A percentile compares a stretch with the other conserved stretches of the same genome.
These are phyloP conservation scores for Hydrolagus colliei DNA, from an alignment of 2,797 vertebrate genomes.

Conservation along the genomic window DNA sequence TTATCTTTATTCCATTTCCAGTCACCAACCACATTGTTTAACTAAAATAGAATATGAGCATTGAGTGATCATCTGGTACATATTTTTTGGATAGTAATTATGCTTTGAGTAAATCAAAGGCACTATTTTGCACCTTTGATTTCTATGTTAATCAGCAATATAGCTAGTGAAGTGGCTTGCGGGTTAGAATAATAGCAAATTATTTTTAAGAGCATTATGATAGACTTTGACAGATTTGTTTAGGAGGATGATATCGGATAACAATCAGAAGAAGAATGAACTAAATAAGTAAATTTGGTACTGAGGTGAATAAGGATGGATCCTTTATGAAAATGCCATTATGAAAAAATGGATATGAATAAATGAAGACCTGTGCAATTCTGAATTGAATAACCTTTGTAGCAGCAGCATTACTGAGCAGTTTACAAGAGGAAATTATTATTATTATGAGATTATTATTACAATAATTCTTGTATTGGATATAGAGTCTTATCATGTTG, in stretches of 20 bases:
- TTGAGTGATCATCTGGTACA: not conserved
- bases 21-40: not conserved
- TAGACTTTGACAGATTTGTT: constrained; percentile 3
- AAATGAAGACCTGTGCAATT: not conserved
- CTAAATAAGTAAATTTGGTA: not conserved
- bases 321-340: not conserved
- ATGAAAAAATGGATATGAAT: not conserved
- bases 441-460: no score
- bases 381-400: not conserved
- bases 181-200: not conserved
- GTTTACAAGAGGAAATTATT: not conserved
- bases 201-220: constrained; percentile 1
- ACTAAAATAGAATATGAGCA: not conserved
- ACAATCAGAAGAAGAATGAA: not conserved
- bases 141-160: not conserved
- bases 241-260: not conserved
- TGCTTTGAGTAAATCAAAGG: not conserved
- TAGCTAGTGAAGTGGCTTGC: not conserved
- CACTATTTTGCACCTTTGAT: not conserved
- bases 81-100: not conserved
- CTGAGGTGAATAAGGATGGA: not conserved
- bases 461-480: no score
- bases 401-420: not conserved
- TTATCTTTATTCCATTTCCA: not conserved
- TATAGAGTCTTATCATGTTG: no score